Conservation (phyloP, 2,113 vertebrate species). For the Charina bottae region DNA sequence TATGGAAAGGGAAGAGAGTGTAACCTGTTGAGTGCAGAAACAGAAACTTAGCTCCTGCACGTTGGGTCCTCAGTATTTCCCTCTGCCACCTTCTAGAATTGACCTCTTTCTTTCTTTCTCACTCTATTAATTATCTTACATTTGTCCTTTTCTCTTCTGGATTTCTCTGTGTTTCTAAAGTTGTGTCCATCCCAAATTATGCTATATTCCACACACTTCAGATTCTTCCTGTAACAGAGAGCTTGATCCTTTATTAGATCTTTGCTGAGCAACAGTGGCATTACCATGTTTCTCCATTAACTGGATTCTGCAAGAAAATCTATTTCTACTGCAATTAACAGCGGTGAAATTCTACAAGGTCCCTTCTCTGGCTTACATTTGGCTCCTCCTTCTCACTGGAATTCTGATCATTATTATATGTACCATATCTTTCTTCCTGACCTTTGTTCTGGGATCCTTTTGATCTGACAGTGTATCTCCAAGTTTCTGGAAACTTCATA, state of each 20-base stretch:
- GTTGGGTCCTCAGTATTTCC: neutral
- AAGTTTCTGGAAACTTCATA: neutral
- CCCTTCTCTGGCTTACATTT: neutral
- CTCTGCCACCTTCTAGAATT: neutral
- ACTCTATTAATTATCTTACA: neutral
- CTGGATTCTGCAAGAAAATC: neutral
- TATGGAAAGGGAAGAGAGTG: neutral
- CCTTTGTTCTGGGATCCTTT: neutral
- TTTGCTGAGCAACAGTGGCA: neutral
- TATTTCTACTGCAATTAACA: neutral
- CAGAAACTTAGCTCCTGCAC: neutral
- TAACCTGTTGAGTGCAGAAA: constrained; percentile 12
- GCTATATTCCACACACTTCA: neutral
- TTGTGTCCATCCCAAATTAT: neutral
- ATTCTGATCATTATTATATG: neutral
- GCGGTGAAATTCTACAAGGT: neutral
- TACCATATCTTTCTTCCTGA: neutral
- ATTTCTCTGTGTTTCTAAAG: neutral
- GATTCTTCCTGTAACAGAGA: neutral
- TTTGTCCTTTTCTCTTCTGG: neutral
- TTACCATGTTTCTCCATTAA: neutral
- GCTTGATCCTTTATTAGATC: neutral
- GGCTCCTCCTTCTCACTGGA: neutral
- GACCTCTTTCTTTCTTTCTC: neutral
- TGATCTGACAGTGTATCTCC: neutral